These are phyloP conservation scores for Noctua pronuba DNA, from an alignment of 2,888 invertebrate genomes.

Conservation along the genomic window DNA sequence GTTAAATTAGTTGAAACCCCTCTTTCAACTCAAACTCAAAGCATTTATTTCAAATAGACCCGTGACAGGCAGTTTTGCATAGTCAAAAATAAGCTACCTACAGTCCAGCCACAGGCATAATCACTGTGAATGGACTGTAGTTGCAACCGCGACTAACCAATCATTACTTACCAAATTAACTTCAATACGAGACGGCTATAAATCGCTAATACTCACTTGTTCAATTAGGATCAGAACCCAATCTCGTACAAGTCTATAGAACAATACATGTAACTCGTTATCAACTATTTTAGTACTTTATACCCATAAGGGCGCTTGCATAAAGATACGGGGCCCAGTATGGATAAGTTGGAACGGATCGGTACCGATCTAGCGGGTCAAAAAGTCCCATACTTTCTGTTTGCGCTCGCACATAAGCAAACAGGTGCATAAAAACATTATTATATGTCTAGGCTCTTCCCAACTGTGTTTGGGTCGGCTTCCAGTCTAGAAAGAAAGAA, in stretches of 20 bases:
- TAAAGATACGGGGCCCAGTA: background rate
- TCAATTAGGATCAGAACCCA: constrained; percentile 36
- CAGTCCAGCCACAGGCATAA: too few species aligned
- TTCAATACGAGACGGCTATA: background rate
- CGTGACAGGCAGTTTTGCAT: too few species aligned
- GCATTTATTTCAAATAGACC: too few species aligned
- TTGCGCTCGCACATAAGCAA: background rate
- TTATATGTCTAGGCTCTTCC: background rate
- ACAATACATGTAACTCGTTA: constrained; percentile 28
- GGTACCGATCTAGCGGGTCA: background rate
- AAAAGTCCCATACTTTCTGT: background rate
- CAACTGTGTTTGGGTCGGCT: background rate
- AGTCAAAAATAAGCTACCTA: too few species aligned
- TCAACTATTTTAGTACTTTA: constrained; percentile 23
- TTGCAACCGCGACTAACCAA: background rate
- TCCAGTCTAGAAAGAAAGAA: too few species aligned
- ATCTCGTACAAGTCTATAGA: constrained; percentile 20
- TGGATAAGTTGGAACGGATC: background rate
- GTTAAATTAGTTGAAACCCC: too few species aligned
- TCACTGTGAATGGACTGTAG: too few species aligned
- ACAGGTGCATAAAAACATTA: background rate
- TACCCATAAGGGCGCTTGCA: constrained; percentile 9
- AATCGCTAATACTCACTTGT: constrained; percentile 16
- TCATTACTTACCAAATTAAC: constrained; percentile 1
- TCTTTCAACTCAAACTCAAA: too few species aligned